Conservation (phyloP, 2,113 vertebrate species). For the Morone saxatilis region DNA sequence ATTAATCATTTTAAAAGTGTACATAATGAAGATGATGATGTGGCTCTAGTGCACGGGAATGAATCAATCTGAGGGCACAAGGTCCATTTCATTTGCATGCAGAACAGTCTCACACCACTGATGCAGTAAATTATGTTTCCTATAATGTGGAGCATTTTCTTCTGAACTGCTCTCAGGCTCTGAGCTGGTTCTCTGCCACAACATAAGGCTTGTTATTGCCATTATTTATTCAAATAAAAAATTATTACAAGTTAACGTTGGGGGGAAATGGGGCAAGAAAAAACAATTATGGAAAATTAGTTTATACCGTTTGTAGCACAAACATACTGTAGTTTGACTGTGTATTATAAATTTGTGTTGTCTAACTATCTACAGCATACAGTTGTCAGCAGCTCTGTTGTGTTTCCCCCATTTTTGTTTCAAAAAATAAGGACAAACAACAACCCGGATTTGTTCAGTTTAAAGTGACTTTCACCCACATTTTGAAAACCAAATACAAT, state of each 20-base stretch:
- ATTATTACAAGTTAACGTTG: neutral
- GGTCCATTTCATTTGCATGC: slow-evolving; percentile 41
- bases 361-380: too few relatives aligned
- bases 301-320: neutral
- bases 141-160: neutral
- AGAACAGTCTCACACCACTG: neutral
- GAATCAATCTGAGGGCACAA: slow-evolving; percentile 26
- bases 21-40: slow-evolving; percentile 7
- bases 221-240: neutral
- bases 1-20: neutral
- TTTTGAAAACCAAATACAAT: neutral
- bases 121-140: slow-evolving; percentile 47
- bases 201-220: neutral
- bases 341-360: neutral
- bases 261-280: too few relatives aligned
- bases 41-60: neutral
- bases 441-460: too few relatives aligned
- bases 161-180: neutral
- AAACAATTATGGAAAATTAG: neutral
- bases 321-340: neutral
- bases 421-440: too few relatives aligned
- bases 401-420: too few relatives aligned
- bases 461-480: too few relatives aligned
- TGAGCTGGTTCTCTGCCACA: neutral
- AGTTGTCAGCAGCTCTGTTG: too few relatives aligned